These are phyloP conservation scores for Sebastes flavidus DNA, from an alignment of 2,797 vertebrate genomes.

Conservation along the genomic window DNA sequence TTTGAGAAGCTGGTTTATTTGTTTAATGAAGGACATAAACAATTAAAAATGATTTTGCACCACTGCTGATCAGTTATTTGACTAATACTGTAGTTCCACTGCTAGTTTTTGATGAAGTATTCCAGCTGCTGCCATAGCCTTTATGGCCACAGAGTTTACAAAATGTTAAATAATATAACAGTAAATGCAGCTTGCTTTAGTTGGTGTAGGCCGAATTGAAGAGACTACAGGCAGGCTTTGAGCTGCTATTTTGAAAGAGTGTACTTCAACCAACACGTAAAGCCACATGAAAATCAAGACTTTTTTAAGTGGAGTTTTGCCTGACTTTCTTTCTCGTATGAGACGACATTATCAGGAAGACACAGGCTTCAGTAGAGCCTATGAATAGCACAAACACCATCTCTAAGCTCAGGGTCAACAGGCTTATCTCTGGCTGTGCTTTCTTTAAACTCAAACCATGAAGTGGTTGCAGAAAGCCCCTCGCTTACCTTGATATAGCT, in stretches of 20 bases:
- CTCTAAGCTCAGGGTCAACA: not conserved
- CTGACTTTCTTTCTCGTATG: not conserved
- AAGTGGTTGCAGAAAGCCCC: too few relatives aligned
- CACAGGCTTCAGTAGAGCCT: not conserved
- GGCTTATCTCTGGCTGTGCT: slow-evolving; percentile 2
- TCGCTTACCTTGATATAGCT: slow-evolving; percentile 50
- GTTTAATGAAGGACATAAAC: too few relatives aligned
- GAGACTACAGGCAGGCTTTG: too few relatives aligned
- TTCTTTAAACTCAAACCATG: not conserved
- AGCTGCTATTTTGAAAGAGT: not conserved
- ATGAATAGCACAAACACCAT: not conserved
- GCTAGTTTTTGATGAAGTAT: not conserved
- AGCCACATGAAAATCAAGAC: not conserved
- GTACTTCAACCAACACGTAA: not conserved
- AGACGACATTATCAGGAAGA: not conserved
- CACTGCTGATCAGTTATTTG: not conserved
- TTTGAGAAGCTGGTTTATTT: not conserved
- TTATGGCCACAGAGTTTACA: not conserved
- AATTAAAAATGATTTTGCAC: not conserved
- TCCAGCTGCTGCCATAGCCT: not conserved
- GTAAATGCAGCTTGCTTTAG: not conserved
- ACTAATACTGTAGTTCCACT: not conserved
- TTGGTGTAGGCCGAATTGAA: not conserved
- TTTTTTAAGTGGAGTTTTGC: not conserved
- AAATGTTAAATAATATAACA: not conserved